Conservation (phyloP, 2,888 invertebrate species). For the Caenorhabditis virilis region DNA sequence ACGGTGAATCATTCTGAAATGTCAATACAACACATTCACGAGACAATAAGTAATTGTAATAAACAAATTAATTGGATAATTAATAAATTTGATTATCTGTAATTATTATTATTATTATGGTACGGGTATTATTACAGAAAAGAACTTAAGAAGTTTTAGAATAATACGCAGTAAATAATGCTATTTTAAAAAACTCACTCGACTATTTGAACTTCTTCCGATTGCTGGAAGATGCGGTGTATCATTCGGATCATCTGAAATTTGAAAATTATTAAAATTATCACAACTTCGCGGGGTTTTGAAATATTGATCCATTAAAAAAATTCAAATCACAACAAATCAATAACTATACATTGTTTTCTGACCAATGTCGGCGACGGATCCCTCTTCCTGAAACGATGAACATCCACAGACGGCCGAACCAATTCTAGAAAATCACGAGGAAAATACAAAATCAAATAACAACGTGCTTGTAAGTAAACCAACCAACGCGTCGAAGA, state of each 20-base stretch:
- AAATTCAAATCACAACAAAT: no score
- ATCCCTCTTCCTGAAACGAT: slow-evolving; percentile 54
- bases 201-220: slow-evolving; percentile 2
- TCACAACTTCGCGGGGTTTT: no score
- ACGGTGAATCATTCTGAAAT: slow-evolving; percentile 18
- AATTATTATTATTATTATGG: no score
- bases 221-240: slow-evolving; percentile 46
- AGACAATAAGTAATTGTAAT: no score
- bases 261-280: neutral
- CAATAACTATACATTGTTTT: slow-evolving; percentile 52
- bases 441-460: neutral
- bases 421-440: slow-evolving; percentile 53
- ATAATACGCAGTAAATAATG: no score
- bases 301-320: no score
- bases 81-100: no score
- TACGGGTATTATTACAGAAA: no score
- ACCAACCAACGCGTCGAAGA: slow-evolving; percentile 39
- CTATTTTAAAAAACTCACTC: no score
- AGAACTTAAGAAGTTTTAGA: no score
- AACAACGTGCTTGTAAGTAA: neutral
- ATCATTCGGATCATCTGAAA: slow-evolving; percentile 49
- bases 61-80: no score
- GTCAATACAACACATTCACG: no score
- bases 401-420: slow-evolving; percentile 44
- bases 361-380: slow-evolving; percentile 60